A percentile compares a stretch with the other conserved stretches of the same genome.
phyloP scores from a whole-genome alignment of 53 echinoderm and acorn worm species.

The Patiria pectinifera region DNA sequence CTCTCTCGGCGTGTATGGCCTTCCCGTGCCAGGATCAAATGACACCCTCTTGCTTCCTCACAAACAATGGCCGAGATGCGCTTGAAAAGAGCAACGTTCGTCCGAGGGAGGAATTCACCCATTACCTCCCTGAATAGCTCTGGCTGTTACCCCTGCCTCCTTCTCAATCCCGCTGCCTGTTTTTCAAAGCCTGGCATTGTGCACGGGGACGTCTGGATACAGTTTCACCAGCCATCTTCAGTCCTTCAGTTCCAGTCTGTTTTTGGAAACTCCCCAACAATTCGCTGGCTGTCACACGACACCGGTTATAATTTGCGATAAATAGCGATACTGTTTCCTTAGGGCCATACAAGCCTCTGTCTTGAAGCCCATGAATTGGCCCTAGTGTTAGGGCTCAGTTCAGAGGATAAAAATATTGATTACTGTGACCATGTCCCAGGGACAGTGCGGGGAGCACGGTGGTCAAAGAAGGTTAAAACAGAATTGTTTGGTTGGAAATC shows the following conservation, averaged over 20 bases:
- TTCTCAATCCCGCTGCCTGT: background rate
- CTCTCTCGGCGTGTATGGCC: background rate
- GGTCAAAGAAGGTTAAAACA: constrained; percentile 33
- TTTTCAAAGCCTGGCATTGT: constrained; percentile 48
- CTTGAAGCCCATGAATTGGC: constrained; percentile 29
- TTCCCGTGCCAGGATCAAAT: constrained; percentile 47
- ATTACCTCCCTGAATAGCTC: constrained; percentile 35
- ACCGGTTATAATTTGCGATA: constrained; percentile 45
- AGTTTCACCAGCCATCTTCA: constrained; percentile 25
- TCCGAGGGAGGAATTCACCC: constrained; percentile 38
- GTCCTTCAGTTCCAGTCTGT: constrained; percentile 4
- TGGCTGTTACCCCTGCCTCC: constrained; percentile 25
- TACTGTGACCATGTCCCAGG: constrained; percentile 34
- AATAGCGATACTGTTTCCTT: constrained; percentile 44
- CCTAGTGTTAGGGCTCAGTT: constrained; percentile 3
- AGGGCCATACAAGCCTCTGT: background rate
- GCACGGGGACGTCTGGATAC: constrained; percentile 7
- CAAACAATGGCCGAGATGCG: constrained; percentile 62
- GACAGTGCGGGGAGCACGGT: background rate
- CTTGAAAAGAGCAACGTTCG: constrained; percentile 56
- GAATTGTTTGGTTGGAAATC: constrained; percentile 27
- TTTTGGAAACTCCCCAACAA: background rate
- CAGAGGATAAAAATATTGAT: constrained; percentile 47
- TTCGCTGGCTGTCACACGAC: constrained; percentile 28
- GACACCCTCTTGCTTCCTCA: constrained; percentile 58